Evolutionary conservation across 2,888 invertebrate genomes (phyloP), one percentile per base, ranked within the genome.

Genomic region (Aspidiotus rigidus): DNA sequence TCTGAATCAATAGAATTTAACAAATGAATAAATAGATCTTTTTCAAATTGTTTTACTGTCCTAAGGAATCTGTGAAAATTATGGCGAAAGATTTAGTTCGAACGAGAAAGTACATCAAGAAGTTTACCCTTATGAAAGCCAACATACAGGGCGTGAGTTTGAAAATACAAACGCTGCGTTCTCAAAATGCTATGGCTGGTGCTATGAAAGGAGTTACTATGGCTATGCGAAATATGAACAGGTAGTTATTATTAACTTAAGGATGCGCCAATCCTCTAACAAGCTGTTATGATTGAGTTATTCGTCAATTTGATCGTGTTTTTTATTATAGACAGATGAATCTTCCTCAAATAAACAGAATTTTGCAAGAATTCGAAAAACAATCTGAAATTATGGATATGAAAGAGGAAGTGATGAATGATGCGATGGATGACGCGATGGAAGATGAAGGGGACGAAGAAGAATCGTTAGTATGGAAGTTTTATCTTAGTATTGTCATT

Each of bases 351-450:
- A 99, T 99, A 77, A 98, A 99, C 79, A 90, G 92, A 77, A 99
- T 99, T 71, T 83, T 92, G 74, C 87, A 92, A 81, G 97, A 98
- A 77, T 99, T 99, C 80, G 99, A 99, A 80, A 98, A 97, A 77
- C 98, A 99, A 78, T 93, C 95, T 0, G 98, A 99, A 81, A 96
- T 99, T 69, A 99, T 99, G 99, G 98, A 99, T 78, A 99, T 99
- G 98, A 99, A 99, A 78, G 98, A 99, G 79, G 99, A 99, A 80
- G 94, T 99, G 85, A 99, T 99, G 88, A 96, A 93, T 78, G 99
- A 99, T 79, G 97, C 95, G 62, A 98, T 99, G 77, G 99, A 99
- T 79, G 99, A 99, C 81, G 99, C 98, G 0, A 95, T 99, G 90
- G 64, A 55, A 41, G 64, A 64, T 44, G 64, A 64, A 64, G 64